Conservation (phyloP, 2,888 invertebrate species). For the Apotomis capreana region DNA sequence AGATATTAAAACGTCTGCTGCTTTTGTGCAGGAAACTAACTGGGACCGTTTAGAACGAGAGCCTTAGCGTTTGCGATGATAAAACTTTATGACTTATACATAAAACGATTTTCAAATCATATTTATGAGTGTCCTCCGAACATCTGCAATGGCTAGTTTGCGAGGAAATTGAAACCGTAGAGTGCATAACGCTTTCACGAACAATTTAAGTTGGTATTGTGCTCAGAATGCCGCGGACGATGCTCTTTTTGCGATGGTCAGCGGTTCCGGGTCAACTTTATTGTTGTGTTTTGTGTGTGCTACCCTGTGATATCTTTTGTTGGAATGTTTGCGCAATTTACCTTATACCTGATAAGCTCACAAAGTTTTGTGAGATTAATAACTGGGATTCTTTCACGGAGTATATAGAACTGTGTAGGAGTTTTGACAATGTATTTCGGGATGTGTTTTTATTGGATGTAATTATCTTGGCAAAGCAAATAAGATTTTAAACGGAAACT, state of each 20-base stretch:
- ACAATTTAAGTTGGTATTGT: constrained; percentile 81
- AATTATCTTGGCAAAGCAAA: no score
- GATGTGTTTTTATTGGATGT: not conserved
- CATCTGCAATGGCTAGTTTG: constrained; percentile 78
- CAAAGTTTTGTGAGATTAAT: constrained; percentile 23
- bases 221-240: constrained; percentile 65
- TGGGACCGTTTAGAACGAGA: constrained; percentile 69
- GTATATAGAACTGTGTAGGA: not conserved
- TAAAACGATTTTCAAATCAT: constrained; percentile 83
- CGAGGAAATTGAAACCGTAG: constrained; percentile 80
- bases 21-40: constrained; percentile 78
- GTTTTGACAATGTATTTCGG: not conserved
- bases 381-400: constrained; percentile 21
- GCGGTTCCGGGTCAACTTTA: constrained; percentile 69
- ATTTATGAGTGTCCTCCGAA: constrained; percentile 78
- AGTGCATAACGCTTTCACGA: constrained; percentile 79
- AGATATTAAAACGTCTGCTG: constrained; percentile 80
- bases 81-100: constrained; percentile 83
- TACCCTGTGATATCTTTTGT: constrained; percentile 64
- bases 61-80: constrained; percentile 69
- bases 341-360: constrained; percentile 39
- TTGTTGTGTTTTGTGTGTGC: constrained; percentile 64
- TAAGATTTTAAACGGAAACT: no score
- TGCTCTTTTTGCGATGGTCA: constrained; percentile 75
- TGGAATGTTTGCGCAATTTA: constrained; percentile 58